Percentiles rank a stretch among this genome's conserved stretches.
phyloP scores from a whole-genome alignment of 2,797 vertebrate species.

The Micropoecilia bifurca region DNA sequence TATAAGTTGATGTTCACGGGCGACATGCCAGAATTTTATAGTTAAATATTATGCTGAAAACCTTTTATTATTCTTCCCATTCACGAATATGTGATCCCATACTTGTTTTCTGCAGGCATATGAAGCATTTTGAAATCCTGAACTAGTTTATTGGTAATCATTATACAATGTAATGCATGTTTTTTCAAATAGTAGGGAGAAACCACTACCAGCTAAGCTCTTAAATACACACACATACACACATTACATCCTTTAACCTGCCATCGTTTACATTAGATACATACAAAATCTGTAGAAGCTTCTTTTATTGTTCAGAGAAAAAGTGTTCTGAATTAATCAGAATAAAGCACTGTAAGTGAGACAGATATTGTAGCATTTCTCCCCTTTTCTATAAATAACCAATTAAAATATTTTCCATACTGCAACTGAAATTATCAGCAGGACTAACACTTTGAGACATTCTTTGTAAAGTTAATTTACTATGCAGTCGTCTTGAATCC shows the following conservation, averaged over 20 bases:
- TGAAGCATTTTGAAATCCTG: background rate
- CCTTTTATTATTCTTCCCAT: background rate
- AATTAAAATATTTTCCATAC: background rate
- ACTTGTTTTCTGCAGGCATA: background rate
- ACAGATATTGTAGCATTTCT: background rate
- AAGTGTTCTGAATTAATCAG: background rate
- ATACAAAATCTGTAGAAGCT: background rate
- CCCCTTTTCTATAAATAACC: background rate
- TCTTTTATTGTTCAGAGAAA: background rate
- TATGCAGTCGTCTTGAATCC: constrained; percentile 6
- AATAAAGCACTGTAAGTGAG: background rate
- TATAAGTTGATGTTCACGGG: background rate
- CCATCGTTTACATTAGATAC: background rate
- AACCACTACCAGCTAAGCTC: background rate
- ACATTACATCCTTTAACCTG: background rate
- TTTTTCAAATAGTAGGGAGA: background rate
- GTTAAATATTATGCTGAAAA: background rate
- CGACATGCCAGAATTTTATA: background rate
- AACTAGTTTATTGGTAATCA: background rate
- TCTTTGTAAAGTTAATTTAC: constrained; percentile 4
- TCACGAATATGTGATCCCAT: background rate
- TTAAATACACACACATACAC: background rate
- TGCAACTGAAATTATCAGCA: background rate
- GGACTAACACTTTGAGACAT: constrained; percentile 1
- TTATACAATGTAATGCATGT: background rate